Percentiles rank a stretch among this genome's conserved stretches.
Conservation (phyloP, 1,140 invertebrate genomes). For the Zaprionus gabonicus region DNA sequence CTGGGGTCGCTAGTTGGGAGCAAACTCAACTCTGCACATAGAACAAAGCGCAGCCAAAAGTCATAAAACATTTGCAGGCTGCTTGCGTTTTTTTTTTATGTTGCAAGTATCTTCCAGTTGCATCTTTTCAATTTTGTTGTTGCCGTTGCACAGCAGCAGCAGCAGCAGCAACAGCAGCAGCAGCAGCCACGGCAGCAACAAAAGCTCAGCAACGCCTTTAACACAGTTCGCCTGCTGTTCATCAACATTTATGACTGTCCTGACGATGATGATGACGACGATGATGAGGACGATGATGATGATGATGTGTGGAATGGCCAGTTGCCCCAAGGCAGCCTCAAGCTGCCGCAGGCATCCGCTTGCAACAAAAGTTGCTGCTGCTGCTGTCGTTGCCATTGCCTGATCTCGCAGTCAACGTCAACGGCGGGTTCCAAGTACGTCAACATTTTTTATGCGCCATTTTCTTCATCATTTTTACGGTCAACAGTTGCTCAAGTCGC, state of each 20-base stretch:
- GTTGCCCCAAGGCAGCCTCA: constrained; percentile 31
- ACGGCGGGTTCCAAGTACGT: constrained; percentile 40
- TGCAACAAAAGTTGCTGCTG: constrained; percentile 65
- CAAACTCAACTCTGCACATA: constrained; percentile 26
- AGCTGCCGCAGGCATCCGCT: constrained; percentile 29
- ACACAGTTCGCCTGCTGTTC: constrained; percentile 80
- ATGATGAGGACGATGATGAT: constrained; percentile 43
- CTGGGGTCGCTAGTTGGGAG: background rate
- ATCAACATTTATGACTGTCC: constrained; percentile 80
- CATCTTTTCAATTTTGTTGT: constrained; percentile 79
- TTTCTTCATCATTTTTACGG: constrained; percentile 63
- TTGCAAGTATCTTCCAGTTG: constrained; percentile 62
- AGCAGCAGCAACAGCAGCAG: constrained; percentile 7
- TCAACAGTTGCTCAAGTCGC: constrained; percentile 54
- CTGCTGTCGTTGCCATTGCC: constrained; percentile 26
- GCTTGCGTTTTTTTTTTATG: constrained; percentile 33
- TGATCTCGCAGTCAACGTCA: constrained; percentile 34
- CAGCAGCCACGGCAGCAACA: constrained; percentile 58
- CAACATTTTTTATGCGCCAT: constrained; percentile 73
- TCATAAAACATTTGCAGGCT: constrained; percentile 55
- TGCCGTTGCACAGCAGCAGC: constrained; percentile 67
- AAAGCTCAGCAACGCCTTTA: constrained; percentile 76
- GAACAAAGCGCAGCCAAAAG: constrained; percentile 52
- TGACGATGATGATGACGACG: constrained; percentile 35
- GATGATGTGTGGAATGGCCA: constrained; percentile 26